Evolutionary conservation across 2,113 vertebrate species (phyloP).

Genomic region (Grammomys surdaster): DNA sequence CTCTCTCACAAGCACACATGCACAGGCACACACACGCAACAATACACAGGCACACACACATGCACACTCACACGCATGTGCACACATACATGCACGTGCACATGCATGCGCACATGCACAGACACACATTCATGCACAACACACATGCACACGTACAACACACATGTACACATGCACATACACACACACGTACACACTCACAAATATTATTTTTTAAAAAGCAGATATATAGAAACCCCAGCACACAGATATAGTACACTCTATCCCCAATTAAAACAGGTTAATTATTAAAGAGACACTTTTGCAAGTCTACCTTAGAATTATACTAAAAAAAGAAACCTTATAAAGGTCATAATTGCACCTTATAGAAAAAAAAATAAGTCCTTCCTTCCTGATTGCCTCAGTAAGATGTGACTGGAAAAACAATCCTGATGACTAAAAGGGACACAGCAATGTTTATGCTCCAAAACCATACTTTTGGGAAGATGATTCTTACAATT

Average conservation of each 20-base stretch:
- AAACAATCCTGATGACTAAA: background rate
- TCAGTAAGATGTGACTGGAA: background rate
- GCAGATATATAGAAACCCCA: background rate
- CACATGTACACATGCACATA: background rate
- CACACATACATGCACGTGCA: no score
- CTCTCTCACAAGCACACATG: no score
- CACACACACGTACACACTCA: background rate
- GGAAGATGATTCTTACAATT: background rate
- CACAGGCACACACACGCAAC: background rate
- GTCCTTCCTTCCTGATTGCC: background rate
- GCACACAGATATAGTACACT: background rate
- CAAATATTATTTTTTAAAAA: background rate
- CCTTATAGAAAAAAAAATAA: background rate
- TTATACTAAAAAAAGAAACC: constrained; percentile 1
- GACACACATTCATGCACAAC: no score
- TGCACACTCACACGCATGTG: no score
- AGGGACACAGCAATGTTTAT: background rate
- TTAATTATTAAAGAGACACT: constrained; percentile 10
- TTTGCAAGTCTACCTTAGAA: background rate
- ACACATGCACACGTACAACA: no score
- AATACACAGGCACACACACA: no score
- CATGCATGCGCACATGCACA: no score
- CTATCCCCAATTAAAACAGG: constrained; percentile 20
- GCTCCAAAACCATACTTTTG: background rate
- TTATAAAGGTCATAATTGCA: background rate